These are phyloP conservation scores for Hylaeus anthracinus DNA, from an alignment of 1,140 invertebrate species.

Conservation along the genomic window DNA sequence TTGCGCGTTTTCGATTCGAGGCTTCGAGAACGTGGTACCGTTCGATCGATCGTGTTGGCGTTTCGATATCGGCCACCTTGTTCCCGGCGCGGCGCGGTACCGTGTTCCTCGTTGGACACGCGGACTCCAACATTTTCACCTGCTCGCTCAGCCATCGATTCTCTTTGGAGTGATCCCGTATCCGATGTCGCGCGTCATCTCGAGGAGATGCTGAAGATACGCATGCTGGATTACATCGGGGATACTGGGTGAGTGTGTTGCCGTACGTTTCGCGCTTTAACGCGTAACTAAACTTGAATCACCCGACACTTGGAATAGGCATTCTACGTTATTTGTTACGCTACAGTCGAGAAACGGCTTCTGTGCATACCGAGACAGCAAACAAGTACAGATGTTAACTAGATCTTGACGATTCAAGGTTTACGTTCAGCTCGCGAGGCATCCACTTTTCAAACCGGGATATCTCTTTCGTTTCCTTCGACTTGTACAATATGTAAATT, in stretches of 20 bases:
- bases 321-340: too few relatives aligned
- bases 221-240: conserved; percentile 79
- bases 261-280: neutral
- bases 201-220: conserved; percentile 77
- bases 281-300: neutral
- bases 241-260: conserved; percentile 75
- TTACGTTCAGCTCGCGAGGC: too few relatives aligned
- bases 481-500: too few relatives aligned
- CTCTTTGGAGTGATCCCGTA: conserved; percentile 4
- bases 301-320: neutral
- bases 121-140: neutral
- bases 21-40: conserved; percentile 64
- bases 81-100: neutral
- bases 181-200: conserved; percentile 5
- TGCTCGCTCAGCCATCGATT: too few relatives aligned
- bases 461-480: too few relatives aligned
- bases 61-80: conserved; percentile 45
- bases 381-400: too few relatives aligned
- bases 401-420: too few relatives aligned
- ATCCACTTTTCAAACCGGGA: too few relatives aligned
- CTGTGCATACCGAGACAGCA: too few relatives aligned
- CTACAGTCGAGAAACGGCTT: too few relatives aligned
- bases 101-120: neutral
- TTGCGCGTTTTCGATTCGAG: conserved; percentile 53
- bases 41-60: conserved; percentile 58